These are phyloP conservation scores for Andricus quercusramuli DNA, from an alignment of 2,888 invertebrate species.

Conservation along the genomic window DNA sequence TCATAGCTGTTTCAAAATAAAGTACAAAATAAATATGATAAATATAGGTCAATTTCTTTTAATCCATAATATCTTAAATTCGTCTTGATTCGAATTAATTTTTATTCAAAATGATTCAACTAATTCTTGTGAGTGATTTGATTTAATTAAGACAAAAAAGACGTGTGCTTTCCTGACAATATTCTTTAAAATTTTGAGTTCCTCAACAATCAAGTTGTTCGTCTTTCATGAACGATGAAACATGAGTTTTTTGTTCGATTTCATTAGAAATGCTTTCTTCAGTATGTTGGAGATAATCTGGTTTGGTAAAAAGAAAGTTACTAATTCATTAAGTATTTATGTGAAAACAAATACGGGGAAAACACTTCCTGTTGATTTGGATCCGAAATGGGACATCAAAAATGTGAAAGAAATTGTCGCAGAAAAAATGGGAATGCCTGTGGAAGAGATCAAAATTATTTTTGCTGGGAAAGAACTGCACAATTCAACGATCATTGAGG, in stretches of 20 bases:
- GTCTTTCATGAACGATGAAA: constrained; percentile 47
- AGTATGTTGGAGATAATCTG: constrained; percentile 84
- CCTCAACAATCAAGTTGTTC: neutral
- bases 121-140: neutral
- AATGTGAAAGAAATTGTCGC: constrained; percentile 87
- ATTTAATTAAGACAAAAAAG: neutral
- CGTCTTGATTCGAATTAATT: neutral
- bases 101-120: neutral
- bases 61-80: neutral
- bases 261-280: constrained; percentile 81
- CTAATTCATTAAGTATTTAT: constrained; percentile 83
- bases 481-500: constrained; percentile 85
- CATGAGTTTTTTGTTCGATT: constrained; percentile 82
- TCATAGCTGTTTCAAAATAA: neutral
- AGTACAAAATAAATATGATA: neutral
- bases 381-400: constrained; percentile 87
- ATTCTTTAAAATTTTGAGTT: neutral
- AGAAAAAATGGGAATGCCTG: constrained; percentile 83
- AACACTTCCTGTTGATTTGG: constrained; percentile 84
- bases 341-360: constrained; percentile 85
- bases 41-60: neutral
- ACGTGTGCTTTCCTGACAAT: neutral
- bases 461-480: constrained; percentile 89
- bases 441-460: constrained; percentile 87
- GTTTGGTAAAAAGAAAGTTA: constrained; percentile 82